Evolutionary conservation across 2,113 vertebrate genomes (phyloP).

Genomic region (Protobothrops flavoviridis): DNA sequence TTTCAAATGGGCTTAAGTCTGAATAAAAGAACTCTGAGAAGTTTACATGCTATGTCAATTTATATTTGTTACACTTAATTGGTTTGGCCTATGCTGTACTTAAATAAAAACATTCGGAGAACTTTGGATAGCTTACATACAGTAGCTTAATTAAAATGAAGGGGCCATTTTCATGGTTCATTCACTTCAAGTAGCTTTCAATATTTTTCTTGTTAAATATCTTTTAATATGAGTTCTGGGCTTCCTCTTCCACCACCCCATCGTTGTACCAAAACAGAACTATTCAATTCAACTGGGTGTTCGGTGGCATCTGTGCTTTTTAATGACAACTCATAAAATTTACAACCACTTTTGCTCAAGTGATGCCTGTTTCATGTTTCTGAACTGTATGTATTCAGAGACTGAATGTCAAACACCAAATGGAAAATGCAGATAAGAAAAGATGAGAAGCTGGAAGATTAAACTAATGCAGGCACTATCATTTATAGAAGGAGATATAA

Average conservation of each 20-base stretch:
- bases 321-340: slow-evolving; percentile 7
- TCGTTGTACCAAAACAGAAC: neutral
- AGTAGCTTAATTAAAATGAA: slow-evolving; percentile 16
- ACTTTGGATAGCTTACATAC: neutral
- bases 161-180: slow-evolving; percentile 1
- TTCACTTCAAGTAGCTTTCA: neutral
- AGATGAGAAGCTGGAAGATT: neutral
- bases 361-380: neutral
- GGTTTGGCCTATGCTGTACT: neutral
- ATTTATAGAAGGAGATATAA: neutral
- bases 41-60: neutral
- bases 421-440: neutral
- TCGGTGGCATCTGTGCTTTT: neutral
- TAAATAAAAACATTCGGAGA: neutral
- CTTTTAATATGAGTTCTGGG: neutral
- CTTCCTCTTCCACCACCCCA: neutral
- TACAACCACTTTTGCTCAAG: neutral
- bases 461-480: fast-evolving
- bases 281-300: neutral
- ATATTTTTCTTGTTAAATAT: neutral
- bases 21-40: neutral
- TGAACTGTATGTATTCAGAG: neutral
- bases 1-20: slow-evolving; percentile 14
- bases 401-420: slow-evolving; percentile 6
- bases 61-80: slow-evolving; percentile 17